Base-by-base conservation (phyloP, 2,888 invertebrate genomes). In the Agonopterix alstromeriana region DNA sequence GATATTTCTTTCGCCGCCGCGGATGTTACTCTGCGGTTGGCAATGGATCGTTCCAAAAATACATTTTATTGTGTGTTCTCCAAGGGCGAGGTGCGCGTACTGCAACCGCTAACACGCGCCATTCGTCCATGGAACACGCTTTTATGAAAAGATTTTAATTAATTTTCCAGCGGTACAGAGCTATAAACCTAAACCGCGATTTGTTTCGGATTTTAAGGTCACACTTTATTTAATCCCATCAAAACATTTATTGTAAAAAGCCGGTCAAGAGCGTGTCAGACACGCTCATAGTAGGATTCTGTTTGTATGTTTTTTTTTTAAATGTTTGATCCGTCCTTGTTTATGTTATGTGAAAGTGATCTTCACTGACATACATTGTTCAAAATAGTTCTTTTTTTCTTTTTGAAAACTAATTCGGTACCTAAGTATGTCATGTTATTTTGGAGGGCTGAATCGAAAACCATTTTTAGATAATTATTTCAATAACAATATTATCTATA, bases 31-130 rank as follows among this genome's bases (percentile, higher is more conserved):
- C 65, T 70, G 78, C 73, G 77, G 77, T 80, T 82, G 82, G 84
- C 84, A 84, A 81, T 84, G 81, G 78, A 74, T 73, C 73, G 72
- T 57, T 77, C 83, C 77, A 76, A 82, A 86, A 84, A 86, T 86
- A 86, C 62, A 75, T 80, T 86, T 84, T 83, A 83, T 82, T 82
- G 82, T 85, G 76, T 73, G 73, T 76, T 77, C 72, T 68, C 73
- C 86, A 86, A 85, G 86, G 85, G 84, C 86, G 74, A 55, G 56
- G 61, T 60, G 54, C 61, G 59, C 62, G 63, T 61, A 58, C 53
- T 63, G 63, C 61, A 62, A 49, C 48, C 45, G 46, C 47, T 40
- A 45, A 35, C 36, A 12, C 49, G 47, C 47, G 51, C 46, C 11
- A 10, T 43, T 4, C 46, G 36, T 35, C 35, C 44, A 42, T 7